A percentile compares a stretch with the other conserved stretches of the same genome.
Evolutionary conservation across 2,113 vertebrate species (phyloP).

Genomic region (Sula dactylatra): DNA sequence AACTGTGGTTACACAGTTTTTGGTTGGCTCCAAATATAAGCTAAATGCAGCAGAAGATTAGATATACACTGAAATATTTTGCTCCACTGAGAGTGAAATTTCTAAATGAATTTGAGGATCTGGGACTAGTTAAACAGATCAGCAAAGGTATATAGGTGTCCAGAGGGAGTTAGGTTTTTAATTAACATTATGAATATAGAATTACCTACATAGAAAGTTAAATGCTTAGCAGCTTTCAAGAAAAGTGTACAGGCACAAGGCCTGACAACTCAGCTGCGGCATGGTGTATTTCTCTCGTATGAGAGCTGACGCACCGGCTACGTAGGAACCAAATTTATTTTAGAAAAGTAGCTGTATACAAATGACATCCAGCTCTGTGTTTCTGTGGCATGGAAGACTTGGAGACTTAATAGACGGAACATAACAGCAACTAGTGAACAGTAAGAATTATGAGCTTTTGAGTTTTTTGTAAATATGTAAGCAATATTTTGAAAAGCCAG

Average conservation of each 20-base stretch:
- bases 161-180: neutral
- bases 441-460: neutral
- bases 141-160: neutral
- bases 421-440: neutral
- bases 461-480: neutral
- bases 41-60: neutral
- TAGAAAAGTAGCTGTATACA: neutral
- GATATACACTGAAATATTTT: neutral
- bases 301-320: accelerated
- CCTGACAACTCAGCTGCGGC: neutral
- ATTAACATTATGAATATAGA: neutral
- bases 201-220: neutral
- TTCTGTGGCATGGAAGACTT: neutral
- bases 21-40: neutral
- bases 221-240: neutral
- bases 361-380: neutral
- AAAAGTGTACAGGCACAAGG: neutral
- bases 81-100: neutral
- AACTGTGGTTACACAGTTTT: neutral
- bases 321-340: neutral
- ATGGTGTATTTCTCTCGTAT: neutral
- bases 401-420: neutral
- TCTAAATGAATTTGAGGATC: neutral
- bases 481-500: neutral
- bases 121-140: neutral